Evolutionary conservation across 1,140 invertebrate species (phyloP).

Genomic region (Fragariocoptes setiger): DNA sequence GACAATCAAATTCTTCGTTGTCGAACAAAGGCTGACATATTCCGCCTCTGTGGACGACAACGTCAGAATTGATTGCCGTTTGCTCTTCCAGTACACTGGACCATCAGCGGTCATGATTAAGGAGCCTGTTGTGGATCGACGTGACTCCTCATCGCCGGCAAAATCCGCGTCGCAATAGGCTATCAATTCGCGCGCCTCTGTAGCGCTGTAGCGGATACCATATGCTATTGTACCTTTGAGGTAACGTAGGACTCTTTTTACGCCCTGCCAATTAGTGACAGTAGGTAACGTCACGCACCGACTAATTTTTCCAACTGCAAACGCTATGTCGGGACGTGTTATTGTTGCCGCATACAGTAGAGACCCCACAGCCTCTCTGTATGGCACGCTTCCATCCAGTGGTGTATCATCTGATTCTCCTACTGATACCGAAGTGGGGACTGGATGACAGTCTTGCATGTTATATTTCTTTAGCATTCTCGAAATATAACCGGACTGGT

Average conservation of each 20-base stretch:
- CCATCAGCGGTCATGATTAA: constrained; percentile 13
- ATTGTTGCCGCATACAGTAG: constrained; percentile 5
- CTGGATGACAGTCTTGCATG: constrained; percentile 7
- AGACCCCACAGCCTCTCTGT: constrained; percentile 8
- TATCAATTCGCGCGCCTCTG: constrained; percentile 7
- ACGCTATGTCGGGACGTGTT: constrained; percentile 11
- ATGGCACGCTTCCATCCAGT: constrained; percentile 3
- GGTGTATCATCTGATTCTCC: not conserved
- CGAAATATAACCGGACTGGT: constrained; percentile 2
- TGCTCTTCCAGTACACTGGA: constrained; percentile 11
- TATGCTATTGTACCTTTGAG: constrained; percentile 11
- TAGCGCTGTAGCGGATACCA: constrained; percentile 10
- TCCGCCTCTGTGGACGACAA: constrained; percentile 9
- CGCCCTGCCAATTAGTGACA: constrained; percentile 9
- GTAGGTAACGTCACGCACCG: constrained; percentile 8
- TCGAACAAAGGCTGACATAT: too few species aligned
- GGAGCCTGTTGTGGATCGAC: constrained; percentile 13
- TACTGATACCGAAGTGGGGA: constrained; percentile 2
- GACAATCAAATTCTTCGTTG: too few species aligned
- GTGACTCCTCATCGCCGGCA: constrained; percentile 10
- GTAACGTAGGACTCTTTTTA: constrained; percentile 13
- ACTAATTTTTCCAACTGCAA: constrained; percentile 8
- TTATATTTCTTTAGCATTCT: constrained; percentile 8
- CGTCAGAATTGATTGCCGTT: constrained; percentile 6
- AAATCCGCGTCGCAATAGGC: constrained; percentile 17